Conservation (phyloP, 1,140 invertebrate species). For the Drosophila subpulchrella region DNA sequence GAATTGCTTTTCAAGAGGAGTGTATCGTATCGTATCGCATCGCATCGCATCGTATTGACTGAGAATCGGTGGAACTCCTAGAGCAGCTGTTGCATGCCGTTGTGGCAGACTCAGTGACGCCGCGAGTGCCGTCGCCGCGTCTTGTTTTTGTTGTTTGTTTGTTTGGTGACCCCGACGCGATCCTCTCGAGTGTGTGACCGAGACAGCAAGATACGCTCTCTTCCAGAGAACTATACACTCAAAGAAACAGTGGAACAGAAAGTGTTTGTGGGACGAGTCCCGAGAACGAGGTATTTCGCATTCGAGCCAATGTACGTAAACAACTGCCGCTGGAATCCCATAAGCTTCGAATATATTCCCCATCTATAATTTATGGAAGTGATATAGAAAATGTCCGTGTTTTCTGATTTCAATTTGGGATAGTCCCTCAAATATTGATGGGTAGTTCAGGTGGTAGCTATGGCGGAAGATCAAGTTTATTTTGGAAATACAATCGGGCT, state of each 20-base stretch:
- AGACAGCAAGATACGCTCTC: slow-evolving; percentile 13
- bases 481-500: too few relatives aligned
- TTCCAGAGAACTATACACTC: not conserved
- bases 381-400: too few relatives aligned
- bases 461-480: too few relatives aligned
- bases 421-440: too few relatives aligned
- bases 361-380: not conserved
- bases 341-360: slow-evolving; percentile 26
- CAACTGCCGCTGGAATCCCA: not conserved
- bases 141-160: slow-evolving; percentile 65
- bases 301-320: slow-evolving; percentile 33
- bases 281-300: slow-evolving; percentile 11
- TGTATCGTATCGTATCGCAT: not conserved
- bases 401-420: too few relatives aligned
- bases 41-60: not conserved
- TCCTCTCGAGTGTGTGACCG: slow-evolving; percentile 56
- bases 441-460: too few relatives aligned
- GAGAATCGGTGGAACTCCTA: not conserved
- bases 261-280: slow-evolving; percentile 1
- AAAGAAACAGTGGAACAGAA: slow-evolving; percentile 1
- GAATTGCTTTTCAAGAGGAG: not conserved
- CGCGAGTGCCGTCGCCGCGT: slow-evolving; percentile 35
- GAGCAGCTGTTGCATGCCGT: slow-evolving; percentile 72
- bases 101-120: slow-evolving; percentile 72
- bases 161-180: slow-evolving; percentile 33